These are phyloP conservation scores for Oasisia sp. DNA, from an alignment of 2,888 invertebrate genomes.

Conservation along the genomic window DNA sequence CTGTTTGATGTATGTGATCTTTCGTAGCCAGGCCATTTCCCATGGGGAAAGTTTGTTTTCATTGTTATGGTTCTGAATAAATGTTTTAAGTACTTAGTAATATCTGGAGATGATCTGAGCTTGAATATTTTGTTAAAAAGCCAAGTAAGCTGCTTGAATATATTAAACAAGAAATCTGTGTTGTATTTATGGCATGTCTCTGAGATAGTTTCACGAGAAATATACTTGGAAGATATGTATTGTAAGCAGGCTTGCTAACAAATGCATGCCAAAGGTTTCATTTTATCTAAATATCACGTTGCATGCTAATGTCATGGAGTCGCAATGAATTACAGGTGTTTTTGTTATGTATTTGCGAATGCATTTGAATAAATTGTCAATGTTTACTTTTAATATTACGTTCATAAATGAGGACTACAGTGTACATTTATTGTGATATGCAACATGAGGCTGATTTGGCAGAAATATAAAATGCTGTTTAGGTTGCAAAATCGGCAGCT, in stretches of 20 bases:
- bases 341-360: no score
- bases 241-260: background rate
- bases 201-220: background rate
- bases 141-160: background rate
- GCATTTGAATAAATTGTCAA: no score
- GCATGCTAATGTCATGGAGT: no score
- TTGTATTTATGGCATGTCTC: background rate
- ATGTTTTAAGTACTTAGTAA: background rate
- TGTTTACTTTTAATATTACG: no score
- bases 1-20: background rate
- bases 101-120: background rate
- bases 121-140: background rate
- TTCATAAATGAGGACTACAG: no score
- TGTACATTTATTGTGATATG: no score
- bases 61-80: background rate
- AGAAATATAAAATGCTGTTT: no score
- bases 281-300: no score
- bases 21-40: background rate
- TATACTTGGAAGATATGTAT: background rate
- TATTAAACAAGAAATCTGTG: background rate
- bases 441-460: no score
- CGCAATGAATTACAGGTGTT: no score
- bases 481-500: no score
- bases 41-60: background rate
- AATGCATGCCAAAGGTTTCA: no score